Base-by-base conservation (phyloP, 1,140 invertebrate species). In the Zaprionus ornatus region DNA sequence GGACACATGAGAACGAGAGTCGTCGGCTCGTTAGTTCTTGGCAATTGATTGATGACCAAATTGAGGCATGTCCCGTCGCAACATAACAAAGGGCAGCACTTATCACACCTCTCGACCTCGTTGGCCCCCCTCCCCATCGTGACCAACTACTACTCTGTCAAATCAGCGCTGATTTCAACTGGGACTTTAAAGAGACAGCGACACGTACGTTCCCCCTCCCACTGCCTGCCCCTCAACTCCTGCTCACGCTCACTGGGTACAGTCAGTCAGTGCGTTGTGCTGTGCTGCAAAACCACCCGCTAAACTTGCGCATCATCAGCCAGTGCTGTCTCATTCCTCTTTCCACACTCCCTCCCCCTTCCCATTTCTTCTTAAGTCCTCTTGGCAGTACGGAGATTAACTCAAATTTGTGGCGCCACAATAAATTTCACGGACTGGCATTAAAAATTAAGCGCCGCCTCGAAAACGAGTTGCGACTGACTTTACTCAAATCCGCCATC, bases 371-470 rank as follows among this genome's bases (percentile, higher is more conserved):
- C 40, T 61, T 80, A 84, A 82, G 81, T 78, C 77, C 73, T 59
- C 21, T 35, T 69, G 83, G 84, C 70, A 78, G 55, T 64, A 73
- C 45, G 48, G 57, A 84, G 84, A 87, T 87, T 87, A 87, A 88
- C 77, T 88, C 84, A 80, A 83, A 87, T 87, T 87, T 87, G 83
- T 88, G 80, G 83, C 80, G 74, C 77, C 56, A 79, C 77, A 88
- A 88, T 87, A 87, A 87, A 88, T 88, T 88, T 88, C 68, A 80
- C 40, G 71, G 68, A 48, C 60, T 50, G 73, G 84, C 77, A 88
- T 87, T 87, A 88, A 87, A 88, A 87, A 87, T 87, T 87, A 88
- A 87, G 84, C 80, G 77, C 29, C 59, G 61, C 63, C 73, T 75
- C 61, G 17, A 37, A 78, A 80, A 77, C 71, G 66, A 78, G 69